Evolutionary conservation across 2,113 vertebrate genomes (phyloP).

Genomic region (Pardalotus punctatus): DNA sequence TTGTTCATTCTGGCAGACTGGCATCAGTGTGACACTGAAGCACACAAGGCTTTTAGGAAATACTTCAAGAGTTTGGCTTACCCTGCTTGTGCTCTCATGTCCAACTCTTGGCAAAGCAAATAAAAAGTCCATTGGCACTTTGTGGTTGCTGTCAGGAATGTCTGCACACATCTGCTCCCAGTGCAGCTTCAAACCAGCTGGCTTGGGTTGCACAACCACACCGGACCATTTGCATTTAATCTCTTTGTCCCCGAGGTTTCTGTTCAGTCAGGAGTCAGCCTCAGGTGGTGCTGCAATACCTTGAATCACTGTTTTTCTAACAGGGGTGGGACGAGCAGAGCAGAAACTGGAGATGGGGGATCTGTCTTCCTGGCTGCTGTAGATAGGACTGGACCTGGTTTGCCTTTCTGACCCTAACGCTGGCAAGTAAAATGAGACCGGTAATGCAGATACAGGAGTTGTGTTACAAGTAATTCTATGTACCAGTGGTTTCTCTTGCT

Average conservation of each 20-base stretch:
- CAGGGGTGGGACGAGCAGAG: neutral
- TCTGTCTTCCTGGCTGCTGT: neutral
- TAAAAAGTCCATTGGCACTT: neutral
- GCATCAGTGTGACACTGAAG: neutral
- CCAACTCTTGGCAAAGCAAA: neutral
- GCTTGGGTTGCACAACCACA: neutral
- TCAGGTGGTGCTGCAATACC: neutral
- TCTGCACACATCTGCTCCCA: neutral
- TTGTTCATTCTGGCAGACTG: rapidly evolving
- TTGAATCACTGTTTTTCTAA: neutral
- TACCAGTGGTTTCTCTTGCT: neutral
- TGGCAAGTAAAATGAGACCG: neutral
- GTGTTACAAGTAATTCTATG: neutral
- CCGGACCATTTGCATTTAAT: neutral
- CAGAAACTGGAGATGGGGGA: neutral
- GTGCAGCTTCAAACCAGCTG: neutral
- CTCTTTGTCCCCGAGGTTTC: neutral
- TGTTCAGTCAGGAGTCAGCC: neutral
- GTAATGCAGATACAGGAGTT: neutral
- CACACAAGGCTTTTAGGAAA: neutral
- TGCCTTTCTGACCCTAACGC: neutral
- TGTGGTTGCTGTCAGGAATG: rapidly evolving
- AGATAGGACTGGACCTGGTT: neutral
- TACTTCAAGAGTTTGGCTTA: neutral
- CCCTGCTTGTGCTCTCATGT: neutral